Percentiles rank a stretch among this genome's conserved stretches.
Evolutionary conservation across 1,140 invertebrate species (phyloP).

Genomic region (Drosophila truncata): DNA sequence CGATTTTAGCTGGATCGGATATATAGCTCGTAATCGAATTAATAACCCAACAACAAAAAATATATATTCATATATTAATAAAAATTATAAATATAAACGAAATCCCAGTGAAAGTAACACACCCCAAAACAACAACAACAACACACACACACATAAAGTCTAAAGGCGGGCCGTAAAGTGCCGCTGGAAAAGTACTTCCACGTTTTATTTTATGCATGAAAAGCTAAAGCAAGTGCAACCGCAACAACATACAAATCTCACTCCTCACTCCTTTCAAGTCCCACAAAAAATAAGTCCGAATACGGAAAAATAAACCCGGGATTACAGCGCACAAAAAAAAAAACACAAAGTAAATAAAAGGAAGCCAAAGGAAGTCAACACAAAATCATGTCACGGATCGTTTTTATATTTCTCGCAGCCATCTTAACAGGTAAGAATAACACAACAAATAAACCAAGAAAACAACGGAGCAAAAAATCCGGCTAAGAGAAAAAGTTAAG

Average conservation of each 20-base stretch:
- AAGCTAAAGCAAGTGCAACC: slow-evolving; percentile 65
- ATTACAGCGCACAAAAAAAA: slow-evolving; percentile 48
- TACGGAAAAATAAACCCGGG: slow-evolving; percentile 57
- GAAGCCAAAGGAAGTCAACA: slow-evolving; percentile 46
- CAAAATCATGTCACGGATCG: slow-evolving; percentile 74
- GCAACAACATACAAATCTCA: slow-evolving; percentile 49
- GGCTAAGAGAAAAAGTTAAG: slow-evolving; percentile 19
- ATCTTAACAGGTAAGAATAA: slow-evolving; percentile 76
- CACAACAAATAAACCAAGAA: slow-evolving; percentile 12
- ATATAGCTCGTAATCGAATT: slow-evolving; percentile 10
- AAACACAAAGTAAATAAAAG: slow-evolving; percentile 20
- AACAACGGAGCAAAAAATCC: background rate
- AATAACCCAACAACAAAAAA: slow-evolving; percentile 14
- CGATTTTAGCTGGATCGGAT: slow-evolving; percentile 22
- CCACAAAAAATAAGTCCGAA: slow-evolving; percentile 41
- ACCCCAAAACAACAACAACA: slow-evolving; percentile 11
- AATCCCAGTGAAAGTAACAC: slow-evolving; percentile 16
- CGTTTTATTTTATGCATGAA: slow-evolving; percentile 68
- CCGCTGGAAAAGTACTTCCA: slow-evolving; percentile 29
- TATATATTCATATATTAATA: background rate
- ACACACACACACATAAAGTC: slow-evolving; percentile 21
- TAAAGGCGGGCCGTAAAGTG: slow-evolving; percentile 72
- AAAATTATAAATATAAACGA: slow-evolving; percentile 6
- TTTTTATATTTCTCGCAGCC: slow-evolving; percentile 78
- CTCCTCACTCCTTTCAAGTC: slow-evolving; percentile 42